Evolutionary conservation across 2,797 vertebrate genomes (phyloP).

Genomic region (Bufotes viridis): DNA sequence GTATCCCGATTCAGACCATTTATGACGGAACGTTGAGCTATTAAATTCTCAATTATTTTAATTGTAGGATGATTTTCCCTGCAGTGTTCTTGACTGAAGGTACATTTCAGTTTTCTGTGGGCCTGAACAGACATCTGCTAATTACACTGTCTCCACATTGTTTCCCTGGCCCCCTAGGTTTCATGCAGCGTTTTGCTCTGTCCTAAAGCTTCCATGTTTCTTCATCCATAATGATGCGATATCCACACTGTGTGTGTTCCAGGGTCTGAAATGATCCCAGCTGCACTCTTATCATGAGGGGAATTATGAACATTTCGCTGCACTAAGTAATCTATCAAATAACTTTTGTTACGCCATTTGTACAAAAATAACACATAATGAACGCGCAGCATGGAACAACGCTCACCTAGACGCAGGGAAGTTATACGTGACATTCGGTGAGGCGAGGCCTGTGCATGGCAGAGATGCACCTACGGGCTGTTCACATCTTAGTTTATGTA

Average conservation of each 20-base stretch:
- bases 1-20: neutral
- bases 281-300: conserved; percentile 13
- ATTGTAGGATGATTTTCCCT: neutral
- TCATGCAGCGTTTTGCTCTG: conserved; percentile 3
- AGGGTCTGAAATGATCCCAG: conserved; percentile 16
- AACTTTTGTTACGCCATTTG: neutral
- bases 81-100: neutral
- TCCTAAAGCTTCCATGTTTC: neutral
- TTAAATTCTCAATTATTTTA: neutral
- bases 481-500: too few species aligned
- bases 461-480: too few species aligned
- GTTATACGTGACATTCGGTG: neutral
- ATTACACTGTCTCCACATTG: neutral
- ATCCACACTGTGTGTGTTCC: neutral
- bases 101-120: neutral
- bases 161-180: neutral
- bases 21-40: neutral
- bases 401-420: neutral
- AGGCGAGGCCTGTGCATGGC: neutral
- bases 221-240: conserved; percentile 22
- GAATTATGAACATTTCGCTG: conserved; percentile 25
- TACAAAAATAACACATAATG: neutral
- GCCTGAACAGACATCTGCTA: neutral
- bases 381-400: neutral
- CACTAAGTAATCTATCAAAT: conserved; percentile 44